Base-by-base conservation (phyloP, 2,888 invertebrate genomes). In the Harmothoe impar region DNA sequence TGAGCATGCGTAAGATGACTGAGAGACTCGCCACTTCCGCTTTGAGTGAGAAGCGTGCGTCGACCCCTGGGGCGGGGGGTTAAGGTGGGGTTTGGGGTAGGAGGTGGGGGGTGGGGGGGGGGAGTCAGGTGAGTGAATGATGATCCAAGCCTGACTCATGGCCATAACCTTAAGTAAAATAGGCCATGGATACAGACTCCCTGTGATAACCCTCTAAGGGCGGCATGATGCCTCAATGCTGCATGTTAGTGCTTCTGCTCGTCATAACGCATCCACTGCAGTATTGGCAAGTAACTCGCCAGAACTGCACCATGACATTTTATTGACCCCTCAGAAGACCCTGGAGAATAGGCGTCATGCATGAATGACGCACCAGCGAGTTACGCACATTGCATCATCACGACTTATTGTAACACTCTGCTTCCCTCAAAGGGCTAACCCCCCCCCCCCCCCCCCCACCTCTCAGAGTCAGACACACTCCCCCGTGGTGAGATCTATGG, bases 1-100 rank as follows among this genome's bases (percentile, higher is more conserved):
- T 62, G 62, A 62, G 62, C 62, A 62, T 62, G 62, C 62, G 62
- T 62, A n/a, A 62, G 62, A 62, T 62, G 62, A 62, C 62, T 62
- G 62, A 12, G 62, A 20, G 62, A n/a, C 62, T 62, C 62, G 20
- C 43, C 20, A 20, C 62, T 62, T 62, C 62, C 62, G 62, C 62
- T n/a, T 62, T n/a, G 62, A 62, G 20, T 62, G n/a, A n/a, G 62
- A 20, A 3, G 20, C 62, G 62, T n/a, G 62, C 62, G 0, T 15
- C 62, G n/a, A 62, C 62, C 62, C 62, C 62, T 62, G 23, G 20
- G n/a, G 62, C 23, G 15, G n/a, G n/a, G 62, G 20, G 62, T 62
- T 62, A 62, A 62, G 62, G 20, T 62, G 23, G 20, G 62, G 10
- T 10, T 15, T n/a, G 62, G 62, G 0, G 3, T 3, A 62, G 62